Conservation (phyloP, 37 sponge, comb jelly and placozoan genomes). For the Chondrilla cf. caribensis region DNA sequence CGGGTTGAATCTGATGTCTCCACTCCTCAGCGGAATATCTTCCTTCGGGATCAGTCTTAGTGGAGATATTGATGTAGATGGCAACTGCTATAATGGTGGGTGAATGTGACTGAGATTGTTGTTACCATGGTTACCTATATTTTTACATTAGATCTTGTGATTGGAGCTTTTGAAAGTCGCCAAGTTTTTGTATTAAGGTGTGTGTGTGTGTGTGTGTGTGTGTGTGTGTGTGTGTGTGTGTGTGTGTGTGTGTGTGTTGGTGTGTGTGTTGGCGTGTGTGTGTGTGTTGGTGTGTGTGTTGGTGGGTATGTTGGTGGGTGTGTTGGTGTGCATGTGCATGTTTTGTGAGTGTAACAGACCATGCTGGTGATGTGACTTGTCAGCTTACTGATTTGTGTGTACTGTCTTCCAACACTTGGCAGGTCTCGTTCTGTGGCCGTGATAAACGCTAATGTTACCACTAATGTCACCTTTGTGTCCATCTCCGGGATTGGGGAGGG, state of each 20-base stretch:
- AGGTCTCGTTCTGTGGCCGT: conserved; percentile 8
- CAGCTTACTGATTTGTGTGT: too few species aligned
- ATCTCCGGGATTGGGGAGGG: background rate
- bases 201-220: too few species aligned
- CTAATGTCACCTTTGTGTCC: background rate
- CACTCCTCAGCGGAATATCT: background rate
- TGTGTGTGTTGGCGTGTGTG: too few species aligned
- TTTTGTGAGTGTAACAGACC: too few species aligned
- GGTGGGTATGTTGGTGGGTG: too few species aligned
- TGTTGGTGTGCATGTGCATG: too few species aligned
- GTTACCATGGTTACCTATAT: background rate
- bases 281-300: too few species aligned
- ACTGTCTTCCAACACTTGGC: too few species aligned
- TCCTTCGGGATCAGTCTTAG: conserved; percentile 58
- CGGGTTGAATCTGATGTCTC: background rate
- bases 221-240: too few species aligned
- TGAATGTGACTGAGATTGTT: background rate
- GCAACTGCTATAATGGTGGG: conserved; percentile 68
- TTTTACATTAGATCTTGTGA: conserved; percentile 50
- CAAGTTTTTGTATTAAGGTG: conserved; percentile 62
- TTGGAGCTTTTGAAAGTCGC: conserved; percentile 53
- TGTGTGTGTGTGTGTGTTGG: too few species aligned
- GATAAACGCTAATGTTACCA: background rate
- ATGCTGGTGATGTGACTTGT: too few species aligned
- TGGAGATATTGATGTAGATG: conserved; percentile 65